Evolutionary conservation across 2,888 invertebrate species (phyloP).

Genomic region (Yponomeuta sedellus): DNA sequence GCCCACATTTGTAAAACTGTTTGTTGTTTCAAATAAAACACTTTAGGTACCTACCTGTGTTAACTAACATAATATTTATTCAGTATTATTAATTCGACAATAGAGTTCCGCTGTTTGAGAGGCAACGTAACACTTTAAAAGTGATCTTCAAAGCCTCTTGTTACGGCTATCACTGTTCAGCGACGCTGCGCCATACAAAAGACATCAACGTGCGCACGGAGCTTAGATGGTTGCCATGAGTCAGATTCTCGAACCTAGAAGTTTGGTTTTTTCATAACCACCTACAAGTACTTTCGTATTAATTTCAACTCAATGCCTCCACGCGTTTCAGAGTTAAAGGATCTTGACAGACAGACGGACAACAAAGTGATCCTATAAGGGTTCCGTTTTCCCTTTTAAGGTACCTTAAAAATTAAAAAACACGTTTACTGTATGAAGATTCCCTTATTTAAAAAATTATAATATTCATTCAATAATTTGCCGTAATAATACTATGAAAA

Average conservation of each 20-base stretch:
- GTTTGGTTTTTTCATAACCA: too few species aligned
- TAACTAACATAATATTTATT: neutral
- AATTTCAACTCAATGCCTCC: too few species aligned
- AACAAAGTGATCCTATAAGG: too few species aligned
- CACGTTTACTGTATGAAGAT: too few species aligned
- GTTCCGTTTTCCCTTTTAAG: too few species aligned
- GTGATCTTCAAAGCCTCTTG: neutral
- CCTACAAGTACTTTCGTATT: too few species aligned
- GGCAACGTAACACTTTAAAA: neutral
- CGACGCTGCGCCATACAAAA: conserved; percentile 9
- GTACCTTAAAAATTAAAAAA: too few species aligned
- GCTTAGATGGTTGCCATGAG: neutral
- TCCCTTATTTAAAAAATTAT: too few species aligned
- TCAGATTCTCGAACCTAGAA: neutral
- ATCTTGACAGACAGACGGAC: too few species aligned
- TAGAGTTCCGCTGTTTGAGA: neutral
- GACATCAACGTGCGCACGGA: conserved; percentile 11
- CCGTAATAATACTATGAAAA: too few species aligned
- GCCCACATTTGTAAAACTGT: neutral
- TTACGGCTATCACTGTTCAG: neutral
- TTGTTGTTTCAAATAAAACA: neutral
- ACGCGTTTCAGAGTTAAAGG: too few species aligned
- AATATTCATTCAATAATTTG: too few species aligned
- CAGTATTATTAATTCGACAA: neutral
- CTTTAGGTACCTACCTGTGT: neutral